Conservation (phyloP, 2,113 vertebrate species). For the Rallus limicola region DNA sequence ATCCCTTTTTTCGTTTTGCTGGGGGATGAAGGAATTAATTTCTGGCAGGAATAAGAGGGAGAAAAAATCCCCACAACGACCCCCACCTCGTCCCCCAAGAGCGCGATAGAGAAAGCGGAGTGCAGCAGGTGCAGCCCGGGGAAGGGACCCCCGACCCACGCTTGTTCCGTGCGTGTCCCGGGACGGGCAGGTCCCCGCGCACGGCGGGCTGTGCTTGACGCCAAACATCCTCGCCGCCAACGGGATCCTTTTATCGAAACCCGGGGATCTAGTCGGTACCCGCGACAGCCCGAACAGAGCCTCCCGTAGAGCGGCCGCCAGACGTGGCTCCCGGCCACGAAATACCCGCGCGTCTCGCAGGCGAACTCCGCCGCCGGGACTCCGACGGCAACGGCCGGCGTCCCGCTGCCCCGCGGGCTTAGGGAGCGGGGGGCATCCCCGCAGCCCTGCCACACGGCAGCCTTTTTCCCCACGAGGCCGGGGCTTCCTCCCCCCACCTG, state of each 20-base stretch:
- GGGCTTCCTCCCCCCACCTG: neutral
- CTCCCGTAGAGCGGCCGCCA: fast-evolving
- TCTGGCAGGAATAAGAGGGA: neutral
- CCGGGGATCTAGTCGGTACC: too few relatives aligned
- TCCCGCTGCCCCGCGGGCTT: neutral
- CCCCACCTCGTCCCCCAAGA: neutral
- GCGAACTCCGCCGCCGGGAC: neutral
- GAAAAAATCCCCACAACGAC: too few relatives aligned
- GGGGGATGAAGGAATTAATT: neutral
- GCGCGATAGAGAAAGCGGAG: neutral
- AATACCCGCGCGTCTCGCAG: neutral
- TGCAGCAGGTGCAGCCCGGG: neutral
- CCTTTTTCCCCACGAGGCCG: neutral
- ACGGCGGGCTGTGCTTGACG: neutral
- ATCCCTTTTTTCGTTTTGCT: neutral
- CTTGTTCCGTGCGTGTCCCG: neutral
- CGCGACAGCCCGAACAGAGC: neutral
- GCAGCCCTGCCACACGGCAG: neutral
- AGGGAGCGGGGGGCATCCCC: neutral
- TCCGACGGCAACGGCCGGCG: too few relatives aligned
- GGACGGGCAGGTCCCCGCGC: neutral
- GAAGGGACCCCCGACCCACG: neutral
- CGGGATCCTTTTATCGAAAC: neutral
- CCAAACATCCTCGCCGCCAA: neutral
- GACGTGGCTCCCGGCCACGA: neutral